These are phyloP conservation scores for Trochalopteron elliotii DNA, from an alignment of 2,113 vertebrate species.

Conservation along the genomic window DNA sequence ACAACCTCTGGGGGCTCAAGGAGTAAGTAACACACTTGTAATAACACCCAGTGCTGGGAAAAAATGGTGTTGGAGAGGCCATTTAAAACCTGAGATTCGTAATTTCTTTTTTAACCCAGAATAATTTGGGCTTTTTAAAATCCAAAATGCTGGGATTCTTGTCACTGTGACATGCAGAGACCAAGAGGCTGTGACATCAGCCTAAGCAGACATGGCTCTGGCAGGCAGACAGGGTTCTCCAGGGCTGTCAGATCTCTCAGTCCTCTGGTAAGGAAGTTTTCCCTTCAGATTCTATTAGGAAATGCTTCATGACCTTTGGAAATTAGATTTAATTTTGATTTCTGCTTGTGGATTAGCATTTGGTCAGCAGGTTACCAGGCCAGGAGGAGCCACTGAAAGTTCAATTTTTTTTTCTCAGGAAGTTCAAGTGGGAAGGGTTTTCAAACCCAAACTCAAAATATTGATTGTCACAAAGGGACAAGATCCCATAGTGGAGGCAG, in stretches of 20 bases:
- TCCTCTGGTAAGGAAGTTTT: not conserved
- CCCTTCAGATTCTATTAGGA: not conserved
- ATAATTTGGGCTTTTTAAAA: not conserved
- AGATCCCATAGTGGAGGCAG: not conserved
- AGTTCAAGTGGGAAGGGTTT: not conserved
- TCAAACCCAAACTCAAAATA: not conserved
- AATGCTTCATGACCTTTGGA: not conserved
- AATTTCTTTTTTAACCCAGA: not conserved
- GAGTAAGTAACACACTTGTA: not conserved
- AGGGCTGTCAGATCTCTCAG: not conserved
- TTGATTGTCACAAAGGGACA: not conserved
- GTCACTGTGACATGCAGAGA: not conserved
- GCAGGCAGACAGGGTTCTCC: not conserved
- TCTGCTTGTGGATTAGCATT: not conserved
- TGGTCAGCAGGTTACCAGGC: not conserved
- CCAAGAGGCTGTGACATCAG: not conserved
- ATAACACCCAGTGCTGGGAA: accelerated
- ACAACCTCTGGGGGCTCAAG: not conserved
- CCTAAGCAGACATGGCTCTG: accelerated
- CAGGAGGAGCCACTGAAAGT: not conserved
- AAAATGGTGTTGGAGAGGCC: not conserved
- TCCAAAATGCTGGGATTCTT: not conserved
- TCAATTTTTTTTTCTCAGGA: not conserved
- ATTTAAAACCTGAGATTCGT: not conserved
- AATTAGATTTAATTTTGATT: not conserved